Evolutionary conservation across 1,140 invertebrate genomes (phyloP).

Genomic region (Parapsyche elsis): DNA sequence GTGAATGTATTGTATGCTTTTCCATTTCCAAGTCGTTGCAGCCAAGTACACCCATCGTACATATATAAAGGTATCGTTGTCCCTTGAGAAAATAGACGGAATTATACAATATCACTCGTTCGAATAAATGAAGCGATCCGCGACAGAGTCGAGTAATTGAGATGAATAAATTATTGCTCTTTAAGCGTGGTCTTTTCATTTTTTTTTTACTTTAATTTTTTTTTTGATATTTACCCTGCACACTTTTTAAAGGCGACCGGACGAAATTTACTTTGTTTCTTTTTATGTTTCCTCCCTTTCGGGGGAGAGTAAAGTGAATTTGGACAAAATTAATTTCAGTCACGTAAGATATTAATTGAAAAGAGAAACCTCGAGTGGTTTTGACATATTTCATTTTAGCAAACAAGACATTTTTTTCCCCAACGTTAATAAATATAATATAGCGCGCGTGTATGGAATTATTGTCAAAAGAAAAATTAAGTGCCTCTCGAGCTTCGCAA

Average conservation of each 20-base stretch:
- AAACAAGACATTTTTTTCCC: slow-evolving; percentile 13
- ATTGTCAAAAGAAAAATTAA: no score
- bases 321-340: slow-evolving; percentile 34
- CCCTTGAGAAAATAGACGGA: no score
- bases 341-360: slow-evolving; percentile 44
- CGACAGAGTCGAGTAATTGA: neutral
- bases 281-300: neutral
- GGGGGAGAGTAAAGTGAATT: slow-evolving; percentile 13
- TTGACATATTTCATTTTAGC: slow-evolving; percentile 33
- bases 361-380: slow-evolving; percentile 33
- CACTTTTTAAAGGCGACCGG: neutral
- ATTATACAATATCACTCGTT: no score
- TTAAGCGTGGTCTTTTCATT: neutral
- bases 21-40: no score
- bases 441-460: no score
- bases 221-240: no score
- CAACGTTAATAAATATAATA: slow-evolving; percentile 3
- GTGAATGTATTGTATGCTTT: no score
- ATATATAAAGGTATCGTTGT: no score
- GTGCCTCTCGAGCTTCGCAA: no score
- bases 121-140: neutral
- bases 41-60: no score
- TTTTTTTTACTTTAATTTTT: no score
- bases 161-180: slow-evolving; percentile 32
- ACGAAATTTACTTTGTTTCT: slow-evolving; percentile 8